These are phyloP conservation scores for Diceros bicornis DNA, from an alignment of 2,797 vertebrate genomes.

Conservation along the genomic window DNA sequence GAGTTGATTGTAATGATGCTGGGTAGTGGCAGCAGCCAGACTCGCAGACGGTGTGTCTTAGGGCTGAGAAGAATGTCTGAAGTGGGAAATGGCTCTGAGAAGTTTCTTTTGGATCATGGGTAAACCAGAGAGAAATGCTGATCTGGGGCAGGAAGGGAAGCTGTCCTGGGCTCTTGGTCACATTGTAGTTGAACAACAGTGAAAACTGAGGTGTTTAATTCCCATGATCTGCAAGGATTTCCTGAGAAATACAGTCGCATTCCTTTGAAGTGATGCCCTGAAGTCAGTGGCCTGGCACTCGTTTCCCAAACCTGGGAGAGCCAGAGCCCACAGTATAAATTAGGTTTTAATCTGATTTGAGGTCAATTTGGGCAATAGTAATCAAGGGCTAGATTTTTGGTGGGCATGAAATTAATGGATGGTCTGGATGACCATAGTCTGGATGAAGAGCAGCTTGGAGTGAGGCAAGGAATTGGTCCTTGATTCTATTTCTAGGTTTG, in stretches of 20 bases:
- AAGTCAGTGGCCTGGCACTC: too few species aligned
- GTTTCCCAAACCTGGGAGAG: background rate
- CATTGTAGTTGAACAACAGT: background rate
- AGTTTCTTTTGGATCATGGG: background rate
- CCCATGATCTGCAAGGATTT: background rate
- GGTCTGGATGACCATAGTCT: background rate
- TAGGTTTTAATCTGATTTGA: background rate
- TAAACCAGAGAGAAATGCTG: background rate
- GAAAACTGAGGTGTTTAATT: background rate
- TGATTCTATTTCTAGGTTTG: background rate
- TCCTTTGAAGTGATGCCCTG: background rate
- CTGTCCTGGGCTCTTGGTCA: background rate
- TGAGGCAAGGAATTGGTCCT: background rate
- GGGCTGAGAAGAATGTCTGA: background rate
- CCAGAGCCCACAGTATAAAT: background rate
- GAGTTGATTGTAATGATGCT: background rate
- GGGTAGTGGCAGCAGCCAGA: background rate
- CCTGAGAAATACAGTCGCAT: background rate
- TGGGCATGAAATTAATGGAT: background rate
- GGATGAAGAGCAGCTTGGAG: background rate
- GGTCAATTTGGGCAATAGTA: background rate
- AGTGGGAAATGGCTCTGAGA: background rate
- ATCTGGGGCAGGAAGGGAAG: background rate
- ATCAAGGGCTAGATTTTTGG: background rate
- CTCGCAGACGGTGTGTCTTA: background rate